Base-by-base conservation (phyloP, 2,888 invertebrate genomes). In the Oegoconia quadripuncta region DNA sequence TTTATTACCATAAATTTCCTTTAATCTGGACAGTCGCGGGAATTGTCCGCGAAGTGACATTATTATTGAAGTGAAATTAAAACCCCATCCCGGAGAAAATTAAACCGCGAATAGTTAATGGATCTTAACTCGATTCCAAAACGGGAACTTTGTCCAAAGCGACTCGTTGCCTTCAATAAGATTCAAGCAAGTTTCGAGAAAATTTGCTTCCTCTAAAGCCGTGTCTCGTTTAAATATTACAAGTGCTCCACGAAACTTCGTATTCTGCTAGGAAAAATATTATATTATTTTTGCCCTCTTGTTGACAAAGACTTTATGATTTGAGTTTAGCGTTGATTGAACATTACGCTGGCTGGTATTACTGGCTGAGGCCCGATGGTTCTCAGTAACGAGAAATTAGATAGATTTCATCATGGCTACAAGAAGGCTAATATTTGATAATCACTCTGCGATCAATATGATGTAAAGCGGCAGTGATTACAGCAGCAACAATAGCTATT, bases 31-130 rank as follows among this genome's bases (percentile, higher is more conserved):
- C 54, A 55, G 55, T 63, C 55, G 49, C 52, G 45, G 55, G 48
- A 44, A 59, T 51, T 67, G 47, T 44, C 39, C 42, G 46, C 52
- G 62, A 67, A 55, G 51, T 62, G 63, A 66, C 54, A 71, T 64
- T 52, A 62, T 41, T 32, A 64, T 52, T 61, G 63, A 66, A 70
- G 62, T 65, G 51, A 62, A 76, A 74, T 78, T 77, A 76, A 78
- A 79, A 79, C 67, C 75, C 74, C 72, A 75, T 80, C 72, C 63
- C 58, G 58, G 63, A 67, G 71, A 75, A 76, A 79, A 76, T 79
- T 78, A 73, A 78, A 78, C 78, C 77, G 54, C 74, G 68, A 79
- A 75, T 80, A 78, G 77, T 79, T 78, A 82, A 81, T 79, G 75
- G 74, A 63, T 77, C 77, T 79, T 77, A 79, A 81, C 78, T 78